Evolutionary conservation across 2,888 invertebrate genomes (phyloP), one percentile per base, ranked within the genome.

Genomic region (Drosophila ustulata): DNA sequence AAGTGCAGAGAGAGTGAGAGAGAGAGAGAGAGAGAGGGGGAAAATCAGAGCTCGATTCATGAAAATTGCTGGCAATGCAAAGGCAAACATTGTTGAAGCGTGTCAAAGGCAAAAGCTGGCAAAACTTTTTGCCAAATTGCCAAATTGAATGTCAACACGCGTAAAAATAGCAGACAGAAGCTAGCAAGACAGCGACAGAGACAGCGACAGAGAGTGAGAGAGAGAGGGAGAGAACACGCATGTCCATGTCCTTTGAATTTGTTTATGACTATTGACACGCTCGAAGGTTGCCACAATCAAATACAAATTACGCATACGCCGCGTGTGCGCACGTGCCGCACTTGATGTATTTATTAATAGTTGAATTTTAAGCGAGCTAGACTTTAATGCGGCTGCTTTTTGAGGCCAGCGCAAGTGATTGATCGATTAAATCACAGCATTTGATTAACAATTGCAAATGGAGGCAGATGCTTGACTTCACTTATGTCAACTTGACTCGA

Each of bases 111-210:
- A 78, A 71, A 67, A 62, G 73, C 82, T 66, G 66, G 68, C 67
- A 71, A 85, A 88, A 88, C 75, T 83, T 83, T 84, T 57, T 78
- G 78, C 76, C 78, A 83, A 86, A 83, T 86, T 86, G 86, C 72
- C 89, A 87, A 87, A 88, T 88, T 89, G 86, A 89, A 85, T 89
- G 86, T 86, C 88, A 88, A 87, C 88, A 87, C 81, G 89, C 88
- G 89, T 87, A 85, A 82, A 87, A 82, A 89, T 88, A 78, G 75
- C 78, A 71, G 65, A 67, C 51, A 65, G 18, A 18, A 56, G 66
- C 25, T 50, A 30, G 11, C 18, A 34, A 57, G 5, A 4, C 30
- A 28, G 37, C 28, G 43, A 6, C 11, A 28, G 26, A 8, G 28
- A 8, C 28, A 39, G 37, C 0, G 18, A 0, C 0, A 18, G 43